Base-by-base conservation (phyloP, 2,113 vertebrate genomes). In the Bostrychus sinensis region DNA sequence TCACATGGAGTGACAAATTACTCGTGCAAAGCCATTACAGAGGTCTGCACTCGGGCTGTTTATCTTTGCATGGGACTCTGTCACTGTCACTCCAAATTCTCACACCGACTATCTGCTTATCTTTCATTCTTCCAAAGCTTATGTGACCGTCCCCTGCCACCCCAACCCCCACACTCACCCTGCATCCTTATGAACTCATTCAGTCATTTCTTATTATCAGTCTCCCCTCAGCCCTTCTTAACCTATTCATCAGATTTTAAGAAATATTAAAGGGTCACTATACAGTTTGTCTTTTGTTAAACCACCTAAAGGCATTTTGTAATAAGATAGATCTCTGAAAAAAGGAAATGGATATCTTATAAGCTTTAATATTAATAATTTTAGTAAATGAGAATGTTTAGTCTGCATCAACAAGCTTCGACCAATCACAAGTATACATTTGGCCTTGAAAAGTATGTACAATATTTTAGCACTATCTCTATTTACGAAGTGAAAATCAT, bases 1-100 rank as follows among this genome's bases (percentile, higher is more conserved):
- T 78, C 81, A 82, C 71, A 3, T 50, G 41, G 70, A 80, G 77
- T 82, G 83, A 90, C 86, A 90, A 83, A 89, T 84, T 55, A 75
- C 78, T 70, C 11, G 76, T 80, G 76, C 66, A 26, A 48, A 84
- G 75, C 74, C 74, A 81, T 88, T 88, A 81, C 37, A 61, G 39
- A 11, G 56, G 53, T 64, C 76, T 75, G 50, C 65, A 34, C 66
- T 67, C 30, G 5, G 19, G 56, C 80, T 69, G 68, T 80, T 86
- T 89, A 70, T 84, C 76, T 72, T 70, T 69, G 72, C 66, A 56
- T 20, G 54, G 57, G 80, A 69, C 82, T 80, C 80, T 45, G 77
- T 82, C 81, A 71, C 56, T 82, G 87, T 82, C 81, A 70, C 57
- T 53, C 63, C 20, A 56, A 48, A 64, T 78, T 72, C 73, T 38